These are phyloP conservation scores for Ischnus inquisitorius DNA, from an alignment of 2,888 invertebrate genomes.

Conservation along the genomic window DNA sequence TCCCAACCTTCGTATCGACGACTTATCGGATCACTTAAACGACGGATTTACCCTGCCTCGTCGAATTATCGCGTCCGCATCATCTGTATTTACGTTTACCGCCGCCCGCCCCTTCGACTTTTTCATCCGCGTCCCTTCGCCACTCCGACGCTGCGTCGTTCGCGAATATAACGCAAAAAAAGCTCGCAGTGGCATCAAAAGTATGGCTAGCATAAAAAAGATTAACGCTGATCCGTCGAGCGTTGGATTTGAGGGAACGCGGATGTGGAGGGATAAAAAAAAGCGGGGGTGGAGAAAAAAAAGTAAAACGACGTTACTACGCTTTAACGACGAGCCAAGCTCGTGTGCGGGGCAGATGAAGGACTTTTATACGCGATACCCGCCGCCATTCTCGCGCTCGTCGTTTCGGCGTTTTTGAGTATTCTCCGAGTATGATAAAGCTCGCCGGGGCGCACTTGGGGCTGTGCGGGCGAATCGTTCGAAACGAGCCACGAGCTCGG, in stretches of 20 bases:
- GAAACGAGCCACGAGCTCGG: neutral
- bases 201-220: constrained; percentile 3
- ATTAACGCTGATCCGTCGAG: constrained; percentile 10
- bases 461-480: constrained; percentile 24
- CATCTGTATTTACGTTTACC: constrained; percentile 30
- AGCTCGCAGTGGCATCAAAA: neutral
- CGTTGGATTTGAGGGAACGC: constrained; percentile 4
- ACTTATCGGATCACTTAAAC: constrained; percentile 72
- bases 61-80: constrained; percentile 66
- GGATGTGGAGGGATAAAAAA: neutral
- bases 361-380: constrained; percentile 27
- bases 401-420: constrained; percentile 17
- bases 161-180: neutral
- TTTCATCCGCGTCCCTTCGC: neutral
- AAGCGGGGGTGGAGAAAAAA: constrained; percentile 11
- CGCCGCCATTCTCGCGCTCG: neutral
- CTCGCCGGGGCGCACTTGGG: neutral
- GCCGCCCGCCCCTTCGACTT: constrained; percentile 21
- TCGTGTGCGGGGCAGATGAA: neutral
- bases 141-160: neutral
- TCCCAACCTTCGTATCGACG: constrained; percentile 71
- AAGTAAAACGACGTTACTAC: constrained; percentile 12
- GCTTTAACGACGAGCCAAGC: constrained; percentile 40
- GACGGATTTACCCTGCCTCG: constrained; percentile 58
- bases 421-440: neutral